A percentile compares a stretch with the other conserved stretches of the same genome.
Evolutionary conservation across 2,113 vertebrate genomes (phyloP).

Genomic region (Hymenochirus boettgeri): DNA sequence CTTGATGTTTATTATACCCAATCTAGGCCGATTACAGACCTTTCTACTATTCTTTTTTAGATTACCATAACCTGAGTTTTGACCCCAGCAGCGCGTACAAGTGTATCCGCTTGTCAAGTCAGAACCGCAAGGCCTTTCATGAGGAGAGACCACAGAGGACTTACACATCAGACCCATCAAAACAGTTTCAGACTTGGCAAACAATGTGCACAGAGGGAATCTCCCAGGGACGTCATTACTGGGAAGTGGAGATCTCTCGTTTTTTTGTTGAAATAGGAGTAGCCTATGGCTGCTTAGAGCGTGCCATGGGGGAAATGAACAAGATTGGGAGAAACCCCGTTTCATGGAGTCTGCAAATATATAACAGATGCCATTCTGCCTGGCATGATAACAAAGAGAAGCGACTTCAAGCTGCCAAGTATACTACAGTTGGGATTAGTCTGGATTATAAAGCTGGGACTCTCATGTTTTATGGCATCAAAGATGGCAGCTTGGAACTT

Average conservation of each 20-base stretch:
- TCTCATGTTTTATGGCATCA: conserved; percentile 81
- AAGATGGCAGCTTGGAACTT: conserved; percentile 52
- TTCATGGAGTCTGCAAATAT: conserved; percentile 88
- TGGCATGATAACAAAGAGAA: conserved; percentile 68
- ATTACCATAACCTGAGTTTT: conserved; percentile 80
- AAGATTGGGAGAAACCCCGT: conserved; percentile 78
- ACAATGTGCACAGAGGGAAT: conserved; percentile 78
- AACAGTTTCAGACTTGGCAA: conserved; percentile 83
- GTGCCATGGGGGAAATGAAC: conserved; percentile 57
- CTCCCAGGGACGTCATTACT: conserved; percentile 76
- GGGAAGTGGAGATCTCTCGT: conserved; percentile 80
- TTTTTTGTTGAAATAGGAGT: conserved; percentile 81
- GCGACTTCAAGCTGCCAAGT: conserved; percentile 45
- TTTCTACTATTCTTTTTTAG: conserved; percentile 52
- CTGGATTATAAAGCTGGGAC: conserved; percentile 71
- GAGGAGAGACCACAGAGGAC: neutral
- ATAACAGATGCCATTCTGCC: conserved; percentile 73
- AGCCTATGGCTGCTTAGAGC: conserved; percentile 68
- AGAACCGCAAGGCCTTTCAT: conserved; percentile 71
- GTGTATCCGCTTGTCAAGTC: conserved; percentile 69
- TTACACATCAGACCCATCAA: conserved; percentile 41
- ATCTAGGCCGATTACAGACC: neutral
- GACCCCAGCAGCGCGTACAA: conserved; percentile 76
- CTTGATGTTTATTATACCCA: too few relatives aligned
- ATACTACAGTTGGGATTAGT: conserved; percentile 70